Base-by-base conservation (phyloP, 2,113 vertebrate species). In the Formicarius rufipectus region DNA sequence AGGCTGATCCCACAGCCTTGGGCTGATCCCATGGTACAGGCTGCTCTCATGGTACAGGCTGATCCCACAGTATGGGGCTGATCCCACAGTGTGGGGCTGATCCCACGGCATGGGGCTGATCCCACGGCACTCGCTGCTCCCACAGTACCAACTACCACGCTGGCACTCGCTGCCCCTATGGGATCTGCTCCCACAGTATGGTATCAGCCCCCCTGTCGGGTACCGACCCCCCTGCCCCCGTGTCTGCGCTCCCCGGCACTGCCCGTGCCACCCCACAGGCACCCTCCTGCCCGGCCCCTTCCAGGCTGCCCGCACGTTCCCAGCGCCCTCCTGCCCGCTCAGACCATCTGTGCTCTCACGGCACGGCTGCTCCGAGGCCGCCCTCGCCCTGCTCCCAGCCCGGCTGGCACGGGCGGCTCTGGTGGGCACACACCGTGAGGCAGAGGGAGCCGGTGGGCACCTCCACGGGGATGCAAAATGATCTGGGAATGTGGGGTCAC, bases 401-500 rank as follows among this genome's bases (percentile, higher is more conserved):
- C 4, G 45, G 23, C 68, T 23, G 5, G 62, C 1, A 6, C 8
- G 2, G 21, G 74, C 40, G 8, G 53, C 52, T 19, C 25, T 5
- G 1, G 17, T 14, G 6, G 39, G 17, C 56, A 21, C 30, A 74
- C 37, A 59, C 72, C 2, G 2, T 12, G 9, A 16, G 30, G 39
- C 37, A 23, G 21, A 3, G 27, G 37, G 50, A 63, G 21, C 9
- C 35, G 56, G 33, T n/a, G 25, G 40, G 59, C 40, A 21, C 1
- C 40, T 25, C 35, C 10, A 7, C 28, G 0, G 20, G 19, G n/a
- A 1, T 25, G 44, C 27, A 0, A 69, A 31, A 20, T 4, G 42
- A 10, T 14, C 10, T 12, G 88, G 35, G 60, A 33, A 9, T 0
- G 5, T 0, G 14, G 9, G 24, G 10, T 13, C 33, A 1, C 40